Conservation (phyloP, 2,888 invertebrate species). For the Callosobruchus maculatus region DNA sequence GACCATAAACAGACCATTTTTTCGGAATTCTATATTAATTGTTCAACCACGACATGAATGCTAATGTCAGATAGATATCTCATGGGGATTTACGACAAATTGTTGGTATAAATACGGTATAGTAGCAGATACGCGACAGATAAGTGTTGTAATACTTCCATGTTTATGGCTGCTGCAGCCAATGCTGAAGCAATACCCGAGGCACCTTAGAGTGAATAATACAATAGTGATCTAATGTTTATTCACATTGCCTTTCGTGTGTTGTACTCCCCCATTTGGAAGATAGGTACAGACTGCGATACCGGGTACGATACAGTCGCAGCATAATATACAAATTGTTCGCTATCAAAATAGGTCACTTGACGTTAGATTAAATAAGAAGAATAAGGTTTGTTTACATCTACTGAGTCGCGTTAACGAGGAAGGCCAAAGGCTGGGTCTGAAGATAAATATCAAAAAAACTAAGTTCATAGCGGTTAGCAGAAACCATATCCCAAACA, state of each 20-base stretch:
- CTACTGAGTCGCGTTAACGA: too few species aligned
- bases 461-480: too few species aligned
- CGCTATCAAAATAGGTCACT: too few species aligned
- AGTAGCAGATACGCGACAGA: constrained; percentile 1
- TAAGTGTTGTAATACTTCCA: neutral
- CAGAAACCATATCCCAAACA: too few species aligned
- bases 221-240: neutral
- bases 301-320: too few species aligned
- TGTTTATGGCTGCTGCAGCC: neutral
- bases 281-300: neutral
- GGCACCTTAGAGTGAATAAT: neutral
- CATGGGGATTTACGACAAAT: constrained; percentile 11
- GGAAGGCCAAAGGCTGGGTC: too few species aligned
- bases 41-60: constrained; percentile 18
- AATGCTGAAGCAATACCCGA: neutral
- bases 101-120: neutral
- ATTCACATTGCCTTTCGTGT: neutral
- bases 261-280: neutral
- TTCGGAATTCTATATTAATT: constrained; percentile 19
- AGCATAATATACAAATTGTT: too few species aligned
- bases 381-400: too few species aligned
- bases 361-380: too few species aligned
- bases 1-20: constrained; percentile 15
- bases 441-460: too few species aligned
- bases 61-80: constrained; percentile 13